Evolutionary conservation across 2,797 vertebrate species (phyloP), one percentile per base, ranked within the genome.

Genomic region (Girardinus metallicus): DNA sequence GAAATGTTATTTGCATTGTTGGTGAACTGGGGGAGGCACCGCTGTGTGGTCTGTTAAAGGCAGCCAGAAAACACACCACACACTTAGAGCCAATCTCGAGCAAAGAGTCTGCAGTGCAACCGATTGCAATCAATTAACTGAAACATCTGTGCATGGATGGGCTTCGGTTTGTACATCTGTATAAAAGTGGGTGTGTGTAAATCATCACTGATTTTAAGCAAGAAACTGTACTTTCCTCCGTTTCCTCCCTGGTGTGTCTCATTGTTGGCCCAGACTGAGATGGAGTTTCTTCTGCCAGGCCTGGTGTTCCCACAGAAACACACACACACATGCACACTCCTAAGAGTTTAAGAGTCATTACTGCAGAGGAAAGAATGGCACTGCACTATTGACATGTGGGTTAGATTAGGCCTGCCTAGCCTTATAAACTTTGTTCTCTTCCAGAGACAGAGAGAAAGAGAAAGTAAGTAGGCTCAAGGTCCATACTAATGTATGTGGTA

Each of bases 81-180:
- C 91, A 90, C 92, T 82, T 90, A 93, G 92, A 93, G 87, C 68
- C 57, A 95, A 95, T 94, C 94, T 93, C 72, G 0, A 83, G 78
- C 80, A 85, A 85, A 79, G 74, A 84, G 75, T 90, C 86, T 91
- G 84, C 34, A 9, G 75, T 68, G 80, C 53, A 36, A 78, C 85
- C 80, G 81, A 87, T 92, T 76, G 10, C 83, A 89, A 90, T 92
- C 90, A 90, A 91, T 92, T 92, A 91, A 78, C 78, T 51, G 53
- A 89, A 90, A 92, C 91, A 91, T 93, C 86, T 92, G 90, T 71
- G 86, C 71, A 79, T 82, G 74, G 74, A 87, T 87, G 81, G 85
- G 76, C 78, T 83, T 76, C 34, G 81, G 81, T 86, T 75, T 31
- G 12, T 86, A 76, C 83, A 80, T 80, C 76, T 60, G 53, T 80